Evolutionary conservation across 2,113 vertebrate genomes (phyloP).

Genomic region (Apteryx owenii): DNA sequence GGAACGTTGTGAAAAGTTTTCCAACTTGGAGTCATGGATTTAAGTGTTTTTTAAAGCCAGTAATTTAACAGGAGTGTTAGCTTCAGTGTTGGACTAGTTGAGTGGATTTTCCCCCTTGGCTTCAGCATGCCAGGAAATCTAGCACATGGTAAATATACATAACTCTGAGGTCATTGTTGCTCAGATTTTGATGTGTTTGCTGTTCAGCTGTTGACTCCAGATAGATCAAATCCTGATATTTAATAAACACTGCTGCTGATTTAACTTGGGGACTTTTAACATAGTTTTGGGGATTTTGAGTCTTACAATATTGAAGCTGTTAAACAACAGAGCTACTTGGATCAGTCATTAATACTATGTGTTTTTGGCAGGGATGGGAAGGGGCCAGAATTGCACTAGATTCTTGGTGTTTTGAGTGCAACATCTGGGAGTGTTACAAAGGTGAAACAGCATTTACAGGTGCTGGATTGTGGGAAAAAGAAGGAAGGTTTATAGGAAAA

Average conservation of each 20-base stretch:
- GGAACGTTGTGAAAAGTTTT: not conserved
- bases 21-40: not conserved
- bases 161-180: conserved; percentile 43
- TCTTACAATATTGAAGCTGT: not conserved
- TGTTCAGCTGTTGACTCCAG: conserved; percentile 42
- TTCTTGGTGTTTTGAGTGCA: not conserved
- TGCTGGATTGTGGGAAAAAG: not conserved
- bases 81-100: not conserved
- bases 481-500: accelerated
- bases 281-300: not conserved
- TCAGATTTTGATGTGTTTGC: conserved; percentile 43
- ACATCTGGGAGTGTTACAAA: not conserved
- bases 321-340: not conserved
- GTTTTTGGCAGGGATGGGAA: not conserved
- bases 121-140: conserved; percentile 43
- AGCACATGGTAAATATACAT: conserved; percentile 56
- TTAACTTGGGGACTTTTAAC: conserved; percentile 30
- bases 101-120: not conserved
- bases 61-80: conserved; percentile 27
- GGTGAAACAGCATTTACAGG: not conserved
- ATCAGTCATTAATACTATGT: not conserved
- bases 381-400: not conserved
- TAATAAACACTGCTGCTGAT: conserved; percentile 30
- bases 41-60: conserved; percentile 2
- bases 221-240: conserved; percentile 62